Percentiles rank a stretch among this genome's conserved stretches.
Conservation (phyloP, 2,113 vertebrate species). For the human (Homo sapiens) region GRCh38 chr9:16986001-16986500, state of each 20-base stretch:
- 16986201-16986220: constrained; percentile 68
- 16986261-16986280: background rate
- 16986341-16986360: constrained; percentile 72
- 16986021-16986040: background rate
- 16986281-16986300: constrained; percentile 63
- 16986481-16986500: constrained; percentile 73
- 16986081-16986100: constrained; percentile 59
- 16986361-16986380: constrained; percentile 52
- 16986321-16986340: constrained; percentile 9
- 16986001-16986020: background rate
- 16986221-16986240: constrained; percentile 54
- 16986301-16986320: constrained; percentile 44
- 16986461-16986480: constrained; percentile 71
- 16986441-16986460: constrained; percentile 76
- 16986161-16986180: constrained; percentile 33
- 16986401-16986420: constrained; percentile 62
- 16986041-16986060: constrained; percentile 60
- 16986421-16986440: constrained; percentile 73
- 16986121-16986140: constrained; percentile 14
- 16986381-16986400: constrained; percentile 80
- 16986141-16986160: constrained; percentile 60
- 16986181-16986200: constrained; percentile 64
- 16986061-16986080: constrained; percentile 50
- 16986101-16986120: constrained; percentile 57
- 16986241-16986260: constrained; percentile 39